Evolutionary conservation across 1,140 invertebrate genomes (phyloP), one percentile per base, ranked within the genome.

Genomic region (Ooceraea biroi): DNA sequence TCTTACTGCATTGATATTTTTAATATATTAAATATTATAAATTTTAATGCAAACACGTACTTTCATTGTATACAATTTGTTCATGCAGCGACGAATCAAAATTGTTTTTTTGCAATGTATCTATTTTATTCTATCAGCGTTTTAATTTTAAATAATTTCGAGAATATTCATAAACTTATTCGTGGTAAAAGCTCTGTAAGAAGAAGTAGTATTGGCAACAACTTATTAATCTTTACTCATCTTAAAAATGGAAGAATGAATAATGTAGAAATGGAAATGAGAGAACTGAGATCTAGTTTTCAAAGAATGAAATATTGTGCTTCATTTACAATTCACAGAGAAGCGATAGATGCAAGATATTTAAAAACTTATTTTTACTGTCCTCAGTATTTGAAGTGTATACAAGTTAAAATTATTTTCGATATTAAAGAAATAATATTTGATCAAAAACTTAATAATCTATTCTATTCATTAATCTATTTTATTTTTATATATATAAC

Each of bases 351-450:
- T n/a, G 11, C 48, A 44, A 25, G 5, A 22, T 55, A 68, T 44
- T 22, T 17, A 7, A 69, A 30, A 78, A 69, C 55, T 78, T 44
- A 69, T 57, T 25, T 71, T 7, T 30, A 66, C 36, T 50, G n/a
- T 68, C 17, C n/a, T 69, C 65, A 36, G 50, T 58, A 80, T 71
- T 80, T 80, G 60, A 77, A 77, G 60, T 36, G 46, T 48, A 12
- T 58, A 27, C 19, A 78, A 68, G n/a, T 68, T 69, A 80, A 69
- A 69, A 58, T 80, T 17, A 57, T 8, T 48, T 46, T 44, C 44
- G 22, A 10, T 27, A 17, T 77, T 68, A n/a, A 30, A 50, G 1
- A 3, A 50, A 65, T 50, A 61, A 63, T 65, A 22, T 63, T 77
- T 66, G 0, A 41, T 77, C 11, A 19, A 41, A 25, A 77, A n/a